phyloP scores from a whole-genome alignment of 2,113 vertebrate species.

The Vidua macroura region DNA sequence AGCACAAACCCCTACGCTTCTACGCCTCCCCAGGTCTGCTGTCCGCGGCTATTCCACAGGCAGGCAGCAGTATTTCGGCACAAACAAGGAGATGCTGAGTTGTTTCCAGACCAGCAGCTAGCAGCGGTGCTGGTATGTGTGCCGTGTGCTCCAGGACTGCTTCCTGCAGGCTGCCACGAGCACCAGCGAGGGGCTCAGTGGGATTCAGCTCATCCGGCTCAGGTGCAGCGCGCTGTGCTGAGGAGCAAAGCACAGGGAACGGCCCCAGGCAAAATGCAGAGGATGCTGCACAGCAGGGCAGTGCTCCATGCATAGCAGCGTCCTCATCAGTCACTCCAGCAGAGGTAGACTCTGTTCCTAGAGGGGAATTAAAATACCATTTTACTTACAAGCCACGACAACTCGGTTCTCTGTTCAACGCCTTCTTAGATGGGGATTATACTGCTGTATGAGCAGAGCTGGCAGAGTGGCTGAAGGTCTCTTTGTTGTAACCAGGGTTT shows the following conservation, averaged over 20 bases:
- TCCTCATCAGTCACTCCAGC: background rate
- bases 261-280: background rate
- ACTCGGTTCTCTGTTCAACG: background rate
- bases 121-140: background rate
- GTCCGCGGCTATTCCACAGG: background rate
- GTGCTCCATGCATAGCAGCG: background rate
- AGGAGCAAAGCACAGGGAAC: background rate
- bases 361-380: background rate
- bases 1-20: background rate
- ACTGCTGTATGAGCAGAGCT: background rate
- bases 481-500: background rate
- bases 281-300: background rate
- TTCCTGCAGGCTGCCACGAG: background rate
- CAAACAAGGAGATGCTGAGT: background rate
- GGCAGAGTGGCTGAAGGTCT: background rate
- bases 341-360: background rate
- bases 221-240: background rate
- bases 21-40: background rate
- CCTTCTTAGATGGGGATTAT: background rate
- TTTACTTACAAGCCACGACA: background rate
- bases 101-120: background rate
- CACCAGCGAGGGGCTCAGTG: background rate
- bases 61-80: background rate
- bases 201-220: background rate
- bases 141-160: background rate